These are phyloP conservation scores for Acleris holmiana DNA, from an alignment of 2,888 invertebrate species.

Conservation along the genomic window DNA sequence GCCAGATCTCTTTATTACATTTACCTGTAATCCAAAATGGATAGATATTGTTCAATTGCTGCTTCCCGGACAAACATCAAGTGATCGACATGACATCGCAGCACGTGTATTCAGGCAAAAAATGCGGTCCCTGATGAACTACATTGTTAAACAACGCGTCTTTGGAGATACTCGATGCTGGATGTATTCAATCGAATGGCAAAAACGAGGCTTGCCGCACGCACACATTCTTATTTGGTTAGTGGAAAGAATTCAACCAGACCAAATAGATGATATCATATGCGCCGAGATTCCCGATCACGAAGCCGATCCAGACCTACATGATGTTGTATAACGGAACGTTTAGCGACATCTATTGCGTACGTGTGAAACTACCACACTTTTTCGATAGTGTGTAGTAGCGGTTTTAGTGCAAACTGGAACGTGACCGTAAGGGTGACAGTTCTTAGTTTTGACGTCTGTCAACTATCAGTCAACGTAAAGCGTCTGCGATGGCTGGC, in stretches of 20 bases:
- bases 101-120: conserved; percentile 44
- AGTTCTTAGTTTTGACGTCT: too few relatives aligned
- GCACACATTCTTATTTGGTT: conserved; percentile 11
- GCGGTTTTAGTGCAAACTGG: too few relatives aligned
- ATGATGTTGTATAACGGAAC: conserved; percentile 42
- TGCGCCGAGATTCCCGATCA: conserved; percentile 42
- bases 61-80: conserved; percentile 40
- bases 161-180: conserved; percentile 44
- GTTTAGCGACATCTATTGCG: too few relatives aligned
- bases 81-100: conserved; percentile 48
- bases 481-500: too few relatives aligned
- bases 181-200: conserved; percentile 33
- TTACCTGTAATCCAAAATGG: conserved; percentile 46
- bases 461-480: too few relatives aligned
- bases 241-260: conserved; percentile 19
- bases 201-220: conserved; percentile 10
- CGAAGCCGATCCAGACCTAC: conserved; percentile 40
- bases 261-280: conserved; percentile 42
- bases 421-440: too few relatives aligned
- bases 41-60: conserved; percentile 41
- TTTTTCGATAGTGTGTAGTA: too few relatives aligned
- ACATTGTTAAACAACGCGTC: conserved; percentile 40
- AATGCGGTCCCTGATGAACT: conserved; percentile 38
- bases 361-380: too few relatives aligned
- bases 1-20: conserved; percentile 37